These are phyloP conservation scores for Rafetus swinhoei DNA, from an alignment of 2,113 vertebrate species.

Conservation along the genomic window DNA sequence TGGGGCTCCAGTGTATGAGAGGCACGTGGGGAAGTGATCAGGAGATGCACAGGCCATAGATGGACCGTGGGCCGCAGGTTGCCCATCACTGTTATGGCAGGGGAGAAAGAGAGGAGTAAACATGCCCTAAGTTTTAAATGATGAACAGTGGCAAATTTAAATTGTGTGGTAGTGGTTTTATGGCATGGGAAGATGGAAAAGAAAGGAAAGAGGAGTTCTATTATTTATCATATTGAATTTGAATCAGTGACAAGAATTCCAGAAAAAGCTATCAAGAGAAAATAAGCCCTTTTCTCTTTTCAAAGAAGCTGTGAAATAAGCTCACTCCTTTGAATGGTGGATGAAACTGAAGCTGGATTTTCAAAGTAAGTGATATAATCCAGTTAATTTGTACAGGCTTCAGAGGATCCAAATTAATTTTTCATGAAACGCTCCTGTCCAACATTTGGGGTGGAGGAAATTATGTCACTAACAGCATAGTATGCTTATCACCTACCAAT, in stretches of 20 bases:
- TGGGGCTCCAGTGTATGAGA: no score
- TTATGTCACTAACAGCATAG: neutral
- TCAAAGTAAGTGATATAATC: neutral
- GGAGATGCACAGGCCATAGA: no score
- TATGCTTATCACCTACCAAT: neutral
- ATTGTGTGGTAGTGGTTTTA: neutral
- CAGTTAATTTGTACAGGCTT: neutral
- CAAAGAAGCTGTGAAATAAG: neutral
- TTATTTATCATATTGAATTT: neutral
- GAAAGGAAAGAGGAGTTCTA: neutral
- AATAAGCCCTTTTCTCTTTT: neutral
- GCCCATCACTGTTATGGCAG: neutral
- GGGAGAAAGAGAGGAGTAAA: neutral
- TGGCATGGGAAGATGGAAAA: neutral
- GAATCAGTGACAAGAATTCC: neutral
- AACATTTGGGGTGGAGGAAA: neutral
- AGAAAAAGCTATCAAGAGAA: neutral
- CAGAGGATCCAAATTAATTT: neutral
- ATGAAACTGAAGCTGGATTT: neutral
- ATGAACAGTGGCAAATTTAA: neutral
- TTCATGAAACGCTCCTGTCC: neutral
- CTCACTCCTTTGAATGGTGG: neutral
- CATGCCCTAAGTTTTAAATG: neutral
- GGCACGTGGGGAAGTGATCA: no score
- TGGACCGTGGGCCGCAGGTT: no score